Conservation (phyloP, 1,140 invertebrate genomes). For the Pemphigus obesinymphae region DNA sequence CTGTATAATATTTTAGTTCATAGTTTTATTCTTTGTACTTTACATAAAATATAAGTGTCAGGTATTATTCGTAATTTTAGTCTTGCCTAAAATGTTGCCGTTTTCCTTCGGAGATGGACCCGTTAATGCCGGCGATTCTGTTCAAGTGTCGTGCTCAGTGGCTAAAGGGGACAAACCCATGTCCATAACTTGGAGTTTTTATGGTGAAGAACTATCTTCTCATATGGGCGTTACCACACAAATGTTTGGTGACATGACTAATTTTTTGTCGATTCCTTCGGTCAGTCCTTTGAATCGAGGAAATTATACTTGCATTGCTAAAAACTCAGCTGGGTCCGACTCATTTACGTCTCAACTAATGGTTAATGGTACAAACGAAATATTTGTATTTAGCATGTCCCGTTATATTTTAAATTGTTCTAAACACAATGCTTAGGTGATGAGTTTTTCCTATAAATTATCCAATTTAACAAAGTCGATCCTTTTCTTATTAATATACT, state of each 20-base stretch:
- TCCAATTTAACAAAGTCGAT: background rate
- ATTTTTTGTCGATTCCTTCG: constrained; percentile 64
- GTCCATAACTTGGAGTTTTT: constrained; percentile 71
- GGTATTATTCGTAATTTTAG: constrained; percentile 50
- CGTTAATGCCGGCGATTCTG: constrained; percentile 73
- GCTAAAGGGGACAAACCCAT: constrained; percentile 72
- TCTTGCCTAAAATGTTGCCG: constrained; percentile 70
- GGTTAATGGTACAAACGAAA: constrained; percentile 64
- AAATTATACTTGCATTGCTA: constrained; percentile 55
- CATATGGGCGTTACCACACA: constrained; percentile 50
- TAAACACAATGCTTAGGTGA: background rate
- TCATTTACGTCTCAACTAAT: constrained; percentile 64
- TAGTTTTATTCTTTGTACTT: background rate
- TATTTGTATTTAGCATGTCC: background rate
- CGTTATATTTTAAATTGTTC: background rate
- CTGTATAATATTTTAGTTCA: background rate
- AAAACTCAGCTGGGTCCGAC: constrained; percentile 53
- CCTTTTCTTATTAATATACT: too few relatives aligned
- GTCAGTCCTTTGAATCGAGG: constrained; percentile 58
- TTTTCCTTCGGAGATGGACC: constrained; percentile 63
- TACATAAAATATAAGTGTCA: background rate
- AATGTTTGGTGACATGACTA: constrained; percentile 59
- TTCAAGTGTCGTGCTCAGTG: constrained; percentile 70
- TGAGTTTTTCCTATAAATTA: background rate
- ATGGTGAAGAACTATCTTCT: constrained; percentile 50